phyloP scores from a whole-genome alignment of 2,888 invertebrate genomes.

The Epistrophe grossulariae region DNA sequence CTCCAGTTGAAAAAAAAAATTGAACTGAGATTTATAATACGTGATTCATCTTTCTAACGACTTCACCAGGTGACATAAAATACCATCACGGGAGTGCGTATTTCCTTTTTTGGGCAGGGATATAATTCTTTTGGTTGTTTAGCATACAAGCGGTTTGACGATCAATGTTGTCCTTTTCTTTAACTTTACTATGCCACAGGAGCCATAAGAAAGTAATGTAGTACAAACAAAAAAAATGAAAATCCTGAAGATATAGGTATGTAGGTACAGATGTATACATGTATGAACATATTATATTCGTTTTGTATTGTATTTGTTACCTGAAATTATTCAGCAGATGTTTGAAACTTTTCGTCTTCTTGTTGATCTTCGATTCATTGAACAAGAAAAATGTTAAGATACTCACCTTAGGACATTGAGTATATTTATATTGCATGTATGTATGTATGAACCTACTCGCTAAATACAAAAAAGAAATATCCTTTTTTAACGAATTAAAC shows the following conservation, averaged over 20 bases:
- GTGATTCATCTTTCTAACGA: constrained; percentile 59
- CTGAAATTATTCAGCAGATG: constrained; percentile 49
- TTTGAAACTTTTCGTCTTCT: constrained; percentile 29
- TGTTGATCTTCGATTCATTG: constrained; percentile 40
- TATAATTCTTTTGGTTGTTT: constrained; percentile 38
- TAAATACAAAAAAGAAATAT: not conserved
- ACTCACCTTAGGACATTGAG: constrained; percentile 6
- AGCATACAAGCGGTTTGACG: constrained; percentile 44
- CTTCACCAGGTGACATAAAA: constrained; percentile 43
- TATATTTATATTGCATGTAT: constrained; percentile 9
- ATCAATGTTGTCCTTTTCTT: constrained; percentile 27
- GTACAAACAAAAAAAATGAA: not conserved
- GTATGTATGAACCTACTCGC: not conserved
- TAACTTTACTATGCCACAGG: constrained; percentile 26
- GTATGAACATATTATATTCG: not conserved
- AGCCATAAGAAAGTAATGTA: not conserved
- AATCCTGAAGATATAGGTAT: not conserved
- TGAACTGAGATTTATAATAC: constrained; percentile 40
- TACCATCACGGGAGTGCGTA: not conserved
- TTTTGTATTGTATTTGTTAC: constrained; percentile 18
- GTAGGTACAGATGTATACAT: not conserved
- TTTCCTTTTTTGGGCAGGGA: constrained; percentile 6
- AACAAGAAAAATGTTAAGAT: constrained; percentile 25
- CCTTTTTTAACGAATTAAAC: constrained; percentile 20
- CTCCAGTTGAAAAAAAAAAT: not conserved